phyloP scores from a whole-genome alignment of 2,113 vertebrate genomes.

The Ammodytes marinus region DNA sequence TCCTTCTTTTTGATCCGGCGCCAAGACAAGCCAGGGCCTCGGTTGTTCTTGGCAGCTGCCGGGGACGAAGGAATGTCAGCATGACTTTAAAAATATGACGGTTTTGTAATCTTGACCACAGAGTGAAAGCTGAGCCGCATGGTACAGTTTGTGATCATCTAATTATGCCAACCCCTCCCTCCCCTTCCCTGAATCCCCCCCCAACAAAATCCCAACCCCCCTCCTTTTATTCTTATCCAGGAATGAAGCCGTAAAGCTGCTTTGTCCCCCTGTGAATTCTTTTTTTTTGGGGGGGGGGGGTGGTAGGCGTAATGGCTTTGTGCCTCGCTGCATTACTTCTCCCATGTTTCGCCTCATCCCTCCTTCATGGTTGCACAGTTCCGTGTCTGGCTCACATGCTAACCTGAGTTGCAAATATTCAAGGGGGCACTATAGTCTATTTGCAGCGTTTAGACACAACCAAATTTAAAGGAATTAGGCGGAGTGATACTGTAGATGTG shows the following conservation, averaged over 20 bases:
- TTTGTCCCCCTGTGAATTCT: constrained; percentile 79
- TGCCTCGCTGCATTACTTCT: constrained; percentile 74
- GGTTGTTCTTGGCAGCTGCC: constrained; percentile 96
- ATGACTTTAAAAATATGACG: constrained; percentile 94
- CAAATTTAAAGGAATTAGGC: neutral
- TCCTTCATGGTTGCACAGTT: constrained; percentile 67
- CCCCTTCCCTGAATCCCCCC: constrained; percentile 55
- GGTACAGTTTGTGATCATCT: constrained; percentile 90
- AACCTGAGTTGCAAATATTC: constrained; percentile 60
- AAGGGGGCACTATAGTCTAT: constrained; percentile 15
- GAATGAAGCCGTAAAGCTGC: constrained; percentile 74
- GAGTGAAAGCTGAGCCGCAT: constrained; percentile 90
- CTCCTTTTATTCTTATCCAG: constrained; percentile 85
- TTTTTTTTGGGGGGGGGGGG: constrained; percentile 64
- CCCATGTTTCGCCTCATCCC: constrained; percentile 67
- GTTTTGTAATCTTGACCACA: constrained; percentile 91
- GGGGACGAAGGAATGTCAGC: constrained; percentile 96
- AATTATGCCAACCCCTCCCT: constrained; percentile 82
- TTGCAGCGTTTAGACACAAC: constrained; percentile 21
- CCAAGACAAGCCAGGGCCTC: constrained; percentile 93
- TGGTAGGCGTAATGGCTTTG: constrained; percentile 79
- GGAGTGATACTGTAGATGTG: neutral
- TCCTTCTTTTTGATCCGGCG: constrained; percentile 90
- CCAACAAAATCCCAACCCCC: constrained; percentile 68
- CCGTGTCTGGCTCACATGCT: constrained; percentile 45